Percentiles rank a stretch among this genome's conserved stretches.
Evolutionary conservation across 2,113 vertebrate species (phyloP).

Genomic region (Spilogale gracilis): DNA sequence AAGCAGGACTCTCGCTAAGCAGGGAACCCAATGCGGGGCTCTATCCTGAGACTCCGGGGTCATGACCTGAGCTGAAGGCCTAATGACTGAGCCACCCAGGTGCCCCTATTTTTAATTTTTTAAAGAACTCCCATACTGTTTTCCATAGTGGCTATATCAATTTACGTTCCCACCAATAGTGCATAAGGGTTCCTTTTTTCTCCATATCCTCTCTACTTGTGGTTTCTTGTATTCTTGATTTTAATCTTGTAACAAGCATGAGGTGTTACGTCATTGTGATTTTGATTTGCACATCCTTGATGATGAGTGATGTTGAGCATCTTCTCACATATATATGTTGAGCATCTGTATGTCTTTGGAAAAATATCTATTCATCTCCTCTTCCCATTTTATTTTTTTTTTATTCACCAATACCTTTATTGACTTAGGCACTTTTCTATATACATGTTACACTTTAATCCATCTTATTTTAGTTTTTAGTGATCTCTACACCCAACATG

Average conservation of each 20-base stretch:
- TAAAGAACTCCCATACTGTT: background rate
- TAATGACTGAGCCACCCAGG: no score
- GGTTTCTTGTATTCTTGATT: background rate
- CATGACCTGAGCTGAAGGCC: no score
- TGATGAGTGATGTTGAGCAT: background rate
- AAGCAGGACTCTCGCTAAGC: no score
- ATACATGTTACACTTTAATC: background rate
- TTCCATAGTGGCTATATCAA: background rate
- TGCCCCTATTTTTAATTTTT: background rate
- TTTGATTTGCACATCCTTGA: background rate
- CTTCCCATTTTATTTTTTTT: background rate
- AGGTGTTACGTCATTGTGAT: background rate
- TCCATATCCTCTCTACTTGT: background rate
- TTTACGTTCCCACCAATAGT: background rate
- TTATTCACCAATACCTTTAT: background rate
- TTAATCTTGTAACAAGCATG: background rate
- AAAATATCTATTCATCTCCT: background rate
- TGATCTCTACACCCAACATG: background rate
- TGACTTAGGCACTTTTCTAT: no score
- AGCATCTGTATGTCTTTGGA: background rate
- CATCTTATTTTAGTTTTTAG: background rate
- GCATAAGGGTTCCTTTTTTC: background rate
- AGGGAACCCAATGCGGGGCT: no score
- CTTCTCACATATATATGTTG: background rate
- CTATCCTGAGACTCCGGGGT: no score